These are phyloP conservation scores for Bovichtus variegatus DNA, from an alignment of 2,797 vertebrate species.

Conservation along the genomic window DNA sequence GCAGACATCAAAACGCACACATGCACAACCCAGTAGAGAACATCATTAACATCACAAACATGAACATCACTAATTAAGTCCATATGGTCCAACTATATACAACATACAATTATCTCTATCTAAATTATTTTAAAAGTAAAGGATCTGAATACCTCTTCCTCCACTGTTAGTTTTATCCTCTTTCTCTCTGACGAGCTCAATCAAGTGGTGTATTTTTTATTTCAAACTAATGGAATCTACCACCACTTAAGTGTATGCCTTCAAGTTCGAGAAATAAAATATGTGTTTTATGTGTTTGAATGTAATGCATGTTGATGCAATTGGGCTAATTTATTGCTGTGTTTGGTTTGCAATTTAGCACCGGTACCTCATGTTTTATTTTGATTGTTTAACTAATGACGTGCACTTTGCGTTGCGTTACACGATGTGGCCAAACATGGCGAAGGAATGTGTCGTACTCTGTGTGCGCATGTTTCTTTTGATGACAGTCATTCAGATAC, in stretches of 20 bases:
- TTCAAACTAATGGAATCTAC: background rate
- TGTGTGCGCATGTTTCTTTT: slow-evolving; percentile 29
- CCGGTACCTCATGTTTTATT: slow-evolving; percentile 12
- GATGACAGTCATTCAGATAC: slow-evolving; percentile 60
- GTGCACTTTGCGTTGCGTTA: slow-evolving; percentile 25
- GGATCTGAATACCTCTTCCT: background rate
- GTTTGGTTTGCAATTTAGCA: slow-evolving; percentile 36
- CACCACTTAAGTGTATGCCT: background rate
- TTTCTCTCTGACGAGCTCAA: background rate
- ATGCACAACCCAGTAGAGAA: background rate
- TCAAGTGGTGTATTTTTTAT: background rate
- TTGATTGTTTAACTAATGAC: slow-evolving; percentile 34
- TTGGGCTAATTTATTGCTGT: slow-evolving; percentile 26
- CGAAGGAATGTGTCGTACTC: slow-evolving; percentile 56
- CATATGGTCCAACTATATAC: background rate
- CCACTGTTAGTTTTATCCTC: background rate
- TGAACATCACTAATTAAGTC: background rate
- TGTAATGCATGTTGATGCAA: no score
- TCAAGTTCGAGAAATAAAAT: background rate
- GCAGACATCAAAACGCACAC: background rate
- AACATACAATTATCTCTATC: no score
- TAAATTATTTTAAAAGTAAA: background rate
- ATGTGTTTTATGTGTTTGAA: slow-evolving; percentile 5
- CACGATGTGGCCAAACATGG: slow-evolving; percentile 66
- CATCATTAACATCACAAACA: background rate